Evolutionary conservation across 2,113 vertebrate genomes (phyloP).

Genomic region (Hiodon tergisus): DNA sequence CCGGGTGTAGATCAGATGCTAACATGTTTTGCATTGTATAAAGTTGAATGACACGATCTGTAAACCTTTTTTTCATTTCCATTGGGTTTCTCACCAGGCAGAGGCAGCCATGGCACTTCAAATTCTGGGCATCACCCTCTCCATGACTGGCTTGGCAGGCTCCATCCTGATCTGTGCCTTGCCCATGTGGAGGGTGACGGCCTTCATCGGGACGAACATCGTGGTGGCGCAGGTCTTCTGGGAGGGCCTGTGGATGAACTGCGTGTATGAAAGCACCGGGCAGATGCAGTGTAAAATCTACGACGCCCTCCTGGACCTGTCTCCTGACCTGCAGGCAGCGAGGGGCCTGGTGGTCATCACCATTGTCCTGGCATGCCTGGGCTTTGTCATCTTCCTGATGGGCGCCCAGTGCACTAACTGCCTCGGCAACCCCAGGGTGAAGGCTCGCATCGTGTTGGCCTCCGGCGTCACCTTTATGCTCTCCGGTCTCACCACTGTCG

Average conservation of each 20-base stretch:
- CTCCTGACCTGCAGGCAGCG: slow-evolving; percentile 67
- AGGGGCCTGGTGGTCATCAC: slow-evolving; percentile 70
- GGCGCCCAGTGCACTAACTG: slow-evolving; percentile 73
- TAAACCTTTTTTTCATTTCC: not conserved
- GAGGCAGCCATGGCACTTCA: slow-evolving; percentile 61
- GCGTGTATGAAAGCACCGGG: slow-evolving; percentile 72
- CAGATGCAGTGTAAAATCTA: slow-evolving; percentile 83
- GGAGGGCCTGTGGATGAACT: slow-evolving; percentile 85
- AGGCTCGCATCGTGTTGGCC: slow-evolving; percentile 56
- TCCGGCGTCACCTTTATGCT: slow-evolving; percentile 64
- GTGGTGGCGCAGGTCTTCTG: slow-evolving; percentile 80
- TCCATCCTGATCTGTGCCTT: slow-evolving; percentile 74
- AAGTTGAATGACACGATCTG: not conserved
- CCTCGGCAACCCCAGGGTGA: slow-evolving; percentile 53
- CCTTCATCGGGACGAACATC: slow-evolving; percentile 76
- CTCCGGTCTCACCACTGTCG: slow-evolving; percentile 59
- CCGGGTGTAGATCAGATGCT: too few species aligned
- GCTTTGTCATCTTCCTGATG: slow-evolving; percentile 60
- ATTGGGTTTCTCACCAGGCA: slow-evolving; percentile 16
- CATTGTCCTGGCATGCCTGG: slow-evolving; percentile 61
- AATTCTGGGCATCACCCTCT: slow-evolving; percentile 68
- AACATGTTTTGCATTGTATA: not conserved
- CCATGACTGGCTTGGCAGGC: slow-evolving; percentile 64
- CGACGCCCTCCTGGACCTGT: slow-evolving; percentile 74
- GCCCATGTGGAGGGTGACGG: slow-evolving; percentile 82